These are phyloP conservation scores for Poeciliopsis prolifica DNA, from an alignment of 2,113 vertebrate genomes.

Conservation along the genomic window DNA sequence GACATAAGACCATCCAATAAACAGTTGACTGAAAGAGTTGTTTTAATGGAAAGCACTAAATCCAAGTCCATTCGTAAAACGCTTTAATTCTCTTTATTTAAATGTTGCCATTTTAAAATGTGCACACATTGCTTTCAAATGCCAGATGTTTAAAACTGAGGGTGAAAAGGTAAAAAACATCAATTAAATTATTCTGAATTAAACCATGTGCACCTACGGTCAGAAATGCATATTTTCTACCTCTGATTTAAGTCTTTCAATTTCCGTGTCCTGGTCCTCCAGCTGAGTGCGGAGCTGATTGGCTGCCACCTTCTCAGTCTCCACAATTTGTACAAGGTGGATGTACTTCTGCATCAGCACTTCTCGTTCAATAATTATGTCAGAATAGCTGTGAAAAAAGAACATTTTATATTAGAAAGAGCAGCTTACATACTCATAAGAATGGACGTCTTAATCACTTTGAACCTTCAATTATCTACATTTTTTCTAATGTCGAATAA, in stretches of 20 bases:
- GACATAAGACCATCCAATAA: not conserved
- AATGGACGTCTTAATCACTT: too few relatives aligned
- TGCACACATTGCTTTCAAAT: not conserved
- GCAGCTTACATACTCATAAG: too few relatives aligned
- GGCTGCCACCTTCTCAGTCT: slow-evolving; percentile 96
- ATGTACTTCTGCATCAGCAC: slow-evolving; percentile 98
- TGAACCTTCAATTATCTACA: too few relatives aligned
- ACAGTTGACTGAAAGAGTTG: not conserved
- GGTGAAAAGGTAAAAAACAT: not conserved
- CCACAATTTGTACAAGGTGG: slow-evolving; percentile 97
- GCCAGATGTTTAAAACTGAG: not conserved
- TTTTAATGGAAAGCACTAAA: slow-evolving; percentile 14
- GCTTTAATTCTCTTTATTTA: not conserved
- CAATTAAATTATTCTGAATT: too few relatives aligned
- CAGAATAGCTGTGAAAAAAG: slow-evolving; percentile 86
- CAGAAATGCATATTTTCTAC: slow-evolving; percentile 63
- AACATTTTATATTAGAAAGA: not conserved
- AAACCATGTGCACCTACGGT: not conserved
- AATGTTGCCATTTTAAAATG: too few relatives aligned
- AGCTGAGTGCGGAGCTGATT: slow-evolving; percentile 96
- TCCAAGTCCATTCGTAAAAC: slow-evolving; percentile 1
- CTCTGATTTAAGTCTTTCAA: slow-evolving; percentile 95
- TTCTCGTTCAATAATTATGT: slow-evolving; percentile 94
- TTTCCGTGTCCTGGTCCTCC: slow-evolving; percentile 98
- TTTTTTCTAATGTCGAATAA: not conserved